These are phyloP conservation scores for Drosophila trapezifrons DNA, from an alignment of 1,140 invertebrate genomes.

Conservation along the genomic window DNA sequence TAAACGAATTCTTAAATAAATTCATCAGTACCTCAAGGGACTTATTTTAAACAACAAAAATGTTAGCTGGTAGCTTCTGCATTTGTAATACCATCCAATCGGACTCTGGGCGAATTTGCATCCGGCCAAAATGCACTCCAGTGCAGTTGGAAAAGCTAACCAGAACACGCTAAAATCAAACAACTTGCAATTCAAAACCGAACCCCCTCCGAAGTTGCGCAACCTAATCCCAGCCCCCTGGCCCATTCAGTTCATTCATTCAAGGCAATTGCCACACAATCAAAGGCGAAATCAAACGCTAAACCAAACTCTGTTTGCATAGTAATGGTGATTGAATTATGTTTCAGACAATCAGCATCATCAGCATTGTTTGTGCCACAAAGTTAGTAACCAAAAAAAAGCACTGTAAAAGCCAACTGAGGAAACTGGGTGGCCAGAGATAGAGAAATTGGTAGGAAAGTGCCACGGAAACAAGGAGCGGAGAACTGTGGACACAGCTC, in stretches of 20 bases:
- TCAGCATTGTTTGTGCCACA: slow-evolving; percentile 57
- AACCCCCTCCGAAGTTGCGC: not conserved
- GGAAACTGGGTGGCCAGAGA: slow-evolving; percentile 9
- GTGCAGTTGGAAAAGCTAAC: slow-evolving; percentile 24
- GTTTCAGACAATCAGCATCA: slow-evolving; percentile 55
- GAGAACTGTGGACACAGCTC: slow-evolving; percentile 22
- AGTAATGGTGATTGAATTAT: slow-evolving; percentile 56
- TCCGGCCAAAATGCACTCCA: slow-evolving; percentile 1
- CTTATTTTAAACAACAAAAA: not conserved
- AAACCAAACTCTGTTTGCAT: slow-evolving; percentile 54
- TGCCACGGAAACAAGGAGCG: slow-evolving; percentile 9
- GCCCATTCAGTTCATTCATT: slow-evolving; percentile 43
- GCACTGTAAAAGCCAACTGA: slow-evolving; percentile 25
- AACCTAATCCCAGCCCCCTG: not conserved
- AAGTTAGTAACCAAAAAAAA: slow-evolving; percentile 36
- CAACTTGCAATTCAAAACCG: slow-evolving; percentile 42
- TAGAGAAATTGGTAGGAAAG: slow-evolving; percentile 28
- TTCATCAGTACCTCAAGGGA: not conserved
- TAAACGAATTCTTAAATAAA: not conserved
- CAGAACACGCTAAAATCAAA: slow-evolving; percentile 34
- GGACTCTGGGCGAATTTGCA: not conserved
- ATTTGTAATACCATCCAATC: slow-evolving; percentile 14
- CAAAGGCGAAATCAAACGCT: slow-evolving; percentile 52
- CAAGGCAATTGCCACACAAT: slow-evolving; percentile 49
- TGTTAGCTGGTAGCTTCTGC: not conserved